Percentiles rank a stretch among this genome's conserved stretches.
Conservation (phyloP, 2,113 vertebrate genomes). For the Myxocyprinus asiaticus region DNA sequence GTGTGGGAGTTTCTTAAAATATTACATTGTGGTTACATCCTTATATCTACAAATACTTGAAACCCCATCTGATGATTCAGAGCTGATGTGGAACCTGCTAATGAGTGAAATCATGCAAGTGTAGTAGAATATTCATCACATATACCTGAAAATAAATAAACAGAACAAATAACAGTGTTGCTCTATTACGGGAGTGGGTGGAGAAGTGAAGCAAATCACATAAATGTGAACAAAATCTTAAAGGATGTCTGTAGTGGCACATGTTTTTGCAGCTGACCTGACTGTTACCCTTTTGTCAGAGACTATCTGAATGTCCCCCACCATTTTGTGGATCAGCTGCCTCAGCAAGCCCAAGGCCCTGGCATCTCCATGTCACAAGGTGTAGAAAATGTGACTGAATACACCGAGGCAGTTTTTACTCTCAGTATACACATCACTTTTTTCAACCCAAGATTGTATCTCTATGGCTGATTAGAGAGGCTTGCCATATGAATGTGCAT, state of each 20-base stretch:
- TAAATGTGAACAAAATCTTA: slow-evolving; percentile 25
- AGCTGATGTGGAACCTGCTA: no score
- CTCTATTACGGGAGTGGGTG: no score
- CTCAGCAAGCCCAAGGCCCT: slow-evolving; percentile 15
- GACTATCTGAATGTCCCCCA: slow-evolving; percentile 39
- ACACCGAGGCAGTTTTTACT: slow-evolving; percentile 12
- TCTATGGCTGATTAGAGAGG: not conserved
- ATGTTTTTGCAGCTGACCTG: slow-evolving; percentile 43
- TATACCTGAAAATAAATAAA: not conserved
- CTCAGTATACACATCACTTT: slow-evolving; percentile 11
- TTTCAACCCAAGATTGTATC: slow-evolving; percentile 22
- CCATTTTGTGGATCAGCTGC: slow-evolving; percentile 46
- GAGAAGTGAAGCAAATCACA: not conserved
- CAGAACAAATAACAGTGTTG: slow-evolving; percentile 3
- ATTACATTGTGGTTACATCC: no score
- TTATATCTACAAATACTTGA: no score
- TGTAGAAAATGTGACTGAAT: slow-evolving; percentile 44
- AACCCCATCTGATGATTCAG: no score
- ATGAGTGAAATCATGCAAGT: no score
- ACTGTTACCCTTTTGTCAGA: slow-evolving; percentile 37
- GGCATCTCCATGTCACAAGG: slow-evolving; percentile 49
- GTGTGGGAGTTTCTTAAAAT: no score
- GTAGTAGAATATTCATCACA: no score
- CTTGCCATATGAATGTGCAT: not conserved
- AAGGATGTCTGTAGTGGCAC: slow-evolving; percentile 33